phyloP scores from a whole-genome alignment of 2,113 vertebrate species.

The Actinemys pallida region DNA sequence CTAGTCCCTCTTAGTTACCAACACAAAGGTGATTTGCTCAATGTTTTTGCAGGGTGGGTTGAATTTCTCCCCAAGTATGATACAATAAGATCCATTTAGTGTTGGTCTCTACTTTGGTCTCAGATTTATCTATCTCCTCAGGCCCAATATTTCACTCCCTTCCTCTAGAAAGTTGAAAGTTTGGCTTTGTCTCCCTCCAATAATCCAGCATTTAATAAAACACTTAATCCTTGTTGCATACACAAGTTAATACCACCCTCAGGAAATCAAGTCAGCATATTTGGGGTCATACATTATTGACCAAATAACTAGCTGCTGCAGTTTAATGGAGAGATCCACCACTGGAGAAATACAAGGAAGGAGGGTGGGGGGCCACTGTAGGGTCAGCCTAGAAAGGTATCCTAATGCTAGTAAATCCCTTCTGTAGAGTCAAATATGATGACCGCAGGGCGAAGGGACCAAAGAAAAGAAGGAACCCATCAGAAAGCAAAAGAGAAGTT shows the following conservation, averaged over 20 bases:
- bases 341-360: background rate
- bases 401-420: background rate
- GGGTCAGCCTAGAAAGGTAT: background rate
- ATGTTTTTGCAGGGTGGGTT: background rate
- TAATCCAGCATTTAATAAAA: fast-evolving
- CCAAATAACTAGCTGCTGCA: background rate
- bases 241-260: background rate
- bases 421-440: background rate
- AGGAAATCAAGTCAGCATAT: fast-evolving
- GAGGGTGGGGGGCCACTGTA: background rate
- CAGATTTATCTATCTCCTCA: background rate
- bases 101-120: background rate
- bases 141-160: background rate
- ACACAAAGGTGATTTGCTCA: background rate
- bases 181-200: background rate
- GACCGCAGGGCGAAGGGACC: background rate
- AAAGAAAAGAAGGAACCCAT: background rate
- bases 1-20: background rate
- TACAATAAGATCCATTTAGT: background rate
- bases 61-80: background rate
- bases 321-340: too few relatives aligned
- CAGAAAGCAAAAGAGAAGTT: background rate
- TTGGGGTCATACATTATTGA: background rate
- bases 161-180: background rate
- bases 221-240: background rate